These are phyloP conservation scores for Xiphorhynchus elegans DNA, from an alignment of 2,113 vertebrate genomes.

Conservation along the genomic window DNA sequence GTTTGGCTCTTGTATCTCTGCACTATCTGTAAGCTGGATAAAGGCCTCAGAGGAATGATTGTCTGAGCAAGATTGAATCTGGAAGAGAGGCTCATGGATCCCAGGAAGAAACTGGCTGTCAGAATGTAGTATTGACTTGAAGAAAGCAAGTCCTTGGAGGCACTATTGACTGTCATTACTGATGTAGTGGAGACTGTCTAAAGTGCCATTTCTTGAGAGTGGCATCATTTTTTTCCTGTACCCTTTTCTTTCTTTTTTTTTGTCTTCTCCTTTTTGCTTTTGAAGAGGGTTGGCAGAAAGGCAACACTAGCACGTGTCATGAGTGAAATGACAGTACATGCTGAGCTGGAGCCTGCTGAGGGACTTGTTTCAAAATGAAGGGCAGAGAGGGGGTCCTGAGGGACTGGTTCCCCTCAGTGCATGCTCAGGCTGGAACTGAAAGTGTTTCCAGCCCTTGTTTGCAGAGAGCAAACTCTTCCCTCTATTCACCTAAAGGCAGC, in stretches of 20 bases:
- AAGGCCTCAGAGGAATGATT: slow-evolving; percentile 56
- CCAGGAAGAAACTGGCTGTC: slow-evolving; percentile 67
- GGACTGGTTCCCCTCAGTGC: not conserved
- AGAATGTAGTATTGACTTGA: slow-evolving; percentile 47
- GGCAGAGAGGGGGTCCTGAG: not conserved
- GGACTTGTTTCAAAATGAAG: not conserved
- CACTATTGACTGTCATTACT: slow-evolving; percentile 62
- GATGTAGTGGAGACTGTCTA: slow-evolving; percentile 43
- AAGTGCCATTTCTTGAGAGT: slow-evolving; percentile 55
- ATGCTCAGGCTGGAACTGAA: not conserved
- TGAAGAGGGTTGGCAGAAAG: slow-evolving; percentile 20
- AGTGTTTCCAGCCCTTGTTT: not conserved
- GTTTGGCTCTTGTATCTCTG: not conserved
- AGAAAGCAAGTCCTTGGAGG: slow-evolving; percentile 58
- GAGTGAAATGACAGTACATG: not conserved
- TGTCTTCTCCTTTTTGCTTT: not conserved
- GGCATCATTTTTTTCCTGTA: slow-evolving; percentile 43
- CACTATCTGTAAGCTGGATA: slow-evolving; percentile 26
- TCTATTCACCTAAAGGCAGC: not conserved
- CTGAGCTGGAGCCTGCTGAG: slow-evolving; percentile 10
- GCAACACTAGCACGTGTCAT: not conserved
- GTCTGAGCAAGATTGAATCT: slow-evolving; percentile 55
- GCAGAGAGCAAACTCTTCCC: not conserved
- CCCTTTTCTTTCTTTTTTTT: not conserved
- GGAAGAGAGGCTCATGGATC: slow-evolving; percentile 52